Percentiles rank a stretch among this genome's conserved stretches.
phyloP scores from a whole-genome alignment of 2,113 vertebrate species.

The Centropus unirufus region DNA sequence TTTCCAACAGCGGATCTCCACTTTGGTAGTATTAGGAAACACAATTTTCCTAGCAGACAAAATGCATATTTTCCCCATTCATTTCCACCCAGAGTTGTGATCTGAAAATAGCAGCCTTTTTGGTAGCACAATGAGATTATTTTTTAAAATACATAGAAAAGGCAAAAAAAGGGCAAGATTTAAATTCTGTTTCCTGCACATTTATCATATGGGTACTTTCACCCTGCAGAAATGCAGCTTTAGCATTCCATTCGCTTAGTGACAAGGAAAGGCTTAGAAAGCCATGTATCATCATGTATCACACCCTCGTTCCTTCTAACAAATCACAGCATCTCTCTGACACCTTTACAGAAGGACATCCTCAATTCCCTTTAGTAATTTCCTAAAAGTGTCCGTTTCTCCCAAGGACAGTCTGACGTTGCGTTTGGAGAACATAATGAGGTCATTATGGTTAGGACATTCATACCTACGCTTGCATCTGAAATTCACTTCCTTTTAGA shows the following conservation, averaged over 20 bases:
- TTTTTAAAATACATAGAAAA: neutral
- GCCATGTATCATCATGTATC: neutral
- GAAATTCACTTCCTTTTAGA: neutral
- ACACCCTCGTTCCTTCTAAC: neutral
- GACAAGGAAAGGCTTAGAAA: neutral
- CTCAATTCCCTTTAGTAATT: neutral
- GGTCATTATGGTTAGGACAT: neutral
- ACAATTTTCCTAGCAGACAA: neutral
- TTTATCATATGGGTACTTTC: neutral
- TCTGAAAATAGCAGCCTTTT: neutral
- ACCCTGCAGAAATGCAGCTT: neutral
- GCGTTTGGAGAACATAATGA: neutral
- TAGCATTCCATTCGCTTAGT: neutral
- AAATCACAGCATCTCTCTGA: neutral
- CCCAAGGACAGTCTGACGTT: neutral
- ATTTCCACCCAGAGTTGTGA: neutral
- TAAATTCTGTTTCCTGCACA: neutral
- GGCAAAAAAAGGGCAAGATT: neutral
- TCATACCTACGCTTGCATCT: neutral
- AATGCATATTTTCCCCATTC: neutral
- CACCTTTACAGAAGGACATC: neutral
- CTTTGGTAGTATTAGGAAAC: neutral
- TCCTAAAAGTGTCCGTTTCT: neutral
- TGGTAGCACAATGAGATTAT: neutral
- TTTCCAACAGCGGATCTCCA: neutral